Evolutionary conservation across 2,797 vertebrate genomes (phyloP).

Genomic region (Macrochelys suwanniensis): DNA sequence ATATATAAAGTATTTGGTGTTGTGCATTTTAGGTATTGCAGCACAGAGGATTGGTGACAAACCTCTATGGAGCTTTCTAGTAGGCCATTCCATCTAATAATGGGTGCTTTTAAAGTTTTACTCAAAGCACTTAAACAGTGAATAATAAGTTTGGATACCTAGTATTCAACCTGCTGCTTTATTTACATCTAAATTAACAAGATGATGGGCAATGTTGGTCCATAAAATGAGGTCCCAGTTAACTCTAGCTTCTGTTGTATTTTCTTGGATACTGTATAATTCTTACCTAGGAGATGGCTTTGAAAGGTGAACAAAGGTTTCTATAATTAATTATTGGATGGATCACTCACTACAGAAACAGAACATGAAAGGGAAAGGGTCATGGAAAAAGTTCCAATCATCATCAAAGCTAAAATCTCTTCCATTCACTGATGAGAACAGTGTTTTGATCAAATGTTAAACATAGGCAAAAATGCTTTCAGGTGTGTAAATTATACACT

Average conservation of each 20-base stretch:
- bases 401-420: neutral
- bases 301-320: neutral
- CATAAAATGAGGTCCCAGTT: neutral
- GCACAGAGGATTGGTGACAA: neutral
- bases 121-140: neutral
- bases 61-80: neutral
- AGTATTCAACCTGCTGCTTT: neutral
- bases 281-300: neutral
- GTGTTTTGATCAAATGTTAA: neutral
- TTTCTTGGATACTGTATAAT: neutral
- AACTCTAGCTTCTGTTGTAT: neutral
- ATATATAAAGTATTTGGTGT: neutral
- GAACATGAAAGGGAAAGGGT: neutral
- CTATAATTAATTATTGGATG: neutral
- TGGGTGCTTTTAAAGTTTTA: neutral
- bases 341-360: neutral
- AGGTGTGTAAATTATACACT: neutral
- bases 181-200: neutral
- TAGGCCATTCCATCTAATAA: neutral
- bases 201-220: neutral
- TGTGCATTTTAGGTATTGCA: neutral
- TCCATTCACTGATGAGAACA: neutral
- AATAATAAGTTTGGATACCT: neutral
- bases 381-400: neutral
- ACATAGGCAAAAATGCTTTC: neutral